A percentile compares a stretch with the other conserved stretches of the same genome.
phyloP scores from a whole-genome alignment of 2,113 vertebrate genomes.

The Pituophis catenifer region DNA sequence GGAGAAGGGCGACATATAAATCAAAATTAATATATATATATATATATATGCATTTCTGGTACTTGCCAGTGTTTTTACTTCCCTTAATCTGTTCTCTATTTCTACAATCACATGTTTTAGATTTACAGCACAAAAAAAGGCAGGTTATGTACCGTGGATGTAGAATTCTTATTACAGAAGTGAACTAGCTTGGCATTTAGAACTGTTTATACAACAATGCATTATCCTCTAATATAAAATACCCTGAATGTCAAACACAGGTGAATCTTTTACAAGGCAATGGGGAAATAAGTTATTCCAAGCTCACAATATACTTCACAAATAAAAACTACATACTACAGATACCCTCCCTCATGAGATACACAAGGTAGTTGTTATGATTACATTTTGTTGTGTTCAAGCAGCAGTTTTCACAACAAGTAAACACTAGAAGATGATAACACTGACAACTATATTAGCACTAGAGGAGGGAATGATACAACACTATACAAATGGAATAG shows the following conservation, averaged over 20 bases:
- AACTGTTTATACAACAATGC: neutral
- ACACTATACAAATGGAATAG: conserved; percentile 50
- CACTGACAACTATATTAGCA: conserved; percentile 58
- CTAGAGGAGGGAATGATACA: conserved; percentile 50
- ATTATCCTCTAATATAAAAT: neutral
- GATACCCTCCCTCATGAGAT: conserved; percentile 49
- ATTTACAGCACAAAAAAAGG: neutral
- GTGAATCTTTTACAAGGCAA: conserved; percentile 38
- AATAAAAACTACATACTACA: conserved; percentile 53
- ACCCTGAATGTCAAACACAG: neutral
- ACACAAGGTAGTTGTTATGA: conserved; percentile 59
- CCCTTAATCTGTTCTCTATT: neutral
- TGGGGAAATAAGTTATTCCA: conserved; percentile 38
- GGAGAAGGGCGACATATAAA: too few relatives aligned
- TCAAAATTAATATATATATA: too few relatives aligned
- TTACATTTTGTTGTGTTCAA: conserved; percentile 60
- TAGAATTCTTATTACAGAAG: neutral
- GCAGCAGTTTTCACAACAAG: conserved; percentile 62
- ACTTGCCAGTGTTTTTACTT: neutral
- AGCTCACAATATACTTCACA: conserved; percentile 29
- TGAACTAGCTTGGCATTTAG: neutral
- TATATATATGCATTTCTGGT: neutral
- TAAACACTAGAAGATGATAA: conserved; percentile 60
- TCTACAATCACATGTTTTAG: neutral
- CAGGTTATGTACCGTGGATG: neutral